Evolutionary conservation across 2,113 vertebrate genomes (phyloP).

Genomic region (Chlamydotis undulata): DNA sequence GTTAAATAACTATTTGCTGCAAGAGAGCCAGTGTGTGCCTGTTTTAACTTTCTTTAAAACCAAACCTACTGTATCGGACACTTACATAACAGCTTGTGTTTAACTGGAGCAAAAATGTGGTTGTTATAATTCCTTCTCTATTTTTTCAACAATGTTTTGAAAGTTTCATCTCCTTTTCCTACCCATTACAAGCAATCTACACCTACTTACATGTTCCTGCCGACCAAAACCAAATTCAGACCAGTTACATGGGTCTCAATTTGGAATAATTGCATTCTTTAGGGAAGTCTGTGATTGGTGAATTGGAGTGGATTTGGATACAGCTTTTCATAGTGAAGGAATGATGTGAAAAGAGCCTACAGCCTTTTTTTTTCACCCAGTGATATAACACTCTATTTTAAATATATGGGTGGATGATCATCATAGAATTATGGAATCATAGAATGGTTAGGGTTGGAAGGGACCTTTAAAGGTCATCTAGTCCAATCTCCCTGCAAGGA

Average conservation of each 20-base stretch:
- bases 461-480: too few relatives aligned
- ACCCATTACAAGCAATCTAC: background rate
- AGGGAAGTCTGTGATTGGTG: background rate
- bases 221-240: background rate
- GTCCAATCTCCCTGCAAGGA: too few relatives aligned
- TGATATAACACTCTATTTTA: background rate
- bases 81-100: background rate
- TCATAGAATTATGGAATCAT: too few relatives aligned
- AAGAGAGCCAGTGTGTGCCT: background rate
- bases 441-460: too few relatives aligned
- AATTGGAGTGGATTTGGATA: background rate
- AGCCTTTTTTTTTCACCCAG: background rate
- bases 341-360: background rate
- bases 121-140: background rate
- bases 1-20: background rate
- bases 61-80: background rate
- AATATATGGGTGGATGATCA: background rate
- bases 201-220: background rate
- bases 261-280: background rate
- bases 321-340: background rate
- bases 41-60: background rate
- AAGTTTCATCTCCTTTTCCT: conserved; percentile 2
- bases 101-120: background rate
- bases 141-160: background rate
- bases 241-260: background rate